These are phyloP conservation scores for Dolichomitus sp. DNA, from an alignment of 2,888 invertebrate species.

Conservation along the genomic window DNA sequence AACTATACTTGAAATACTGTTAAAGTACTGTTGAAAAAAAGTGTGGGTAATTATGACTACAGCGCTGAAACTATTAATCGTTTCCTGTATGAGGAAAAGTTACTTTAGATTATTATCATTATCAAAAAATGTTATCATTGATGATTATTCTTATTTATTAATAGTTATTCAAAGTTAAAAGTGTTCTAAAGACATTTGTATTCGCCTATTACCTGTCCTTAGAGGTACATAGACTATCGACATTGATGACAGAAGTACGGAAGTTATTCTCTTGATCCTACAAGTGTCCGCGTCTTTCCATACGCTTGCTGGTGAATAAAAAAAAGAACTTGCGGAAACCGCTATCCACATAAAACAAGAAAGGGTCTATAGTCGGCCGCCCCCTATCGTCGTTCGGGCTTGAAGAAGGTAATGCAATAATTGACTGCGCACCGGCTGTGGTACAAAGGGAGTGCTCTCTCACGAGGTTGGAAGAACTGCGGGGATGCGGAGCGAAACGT, in stretches of 20 bases:
- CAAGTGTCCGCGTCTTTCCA: conserved; percentile 20
- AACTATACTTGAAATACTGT: no score
- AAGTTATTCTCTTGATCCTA: conserved; percentile 5
- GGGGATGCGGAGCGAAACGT: conserved; percentile 29
- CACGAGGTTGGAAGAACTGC: conserved; percentile 29
- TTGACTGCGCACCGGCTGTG: conserved; percentile 55
- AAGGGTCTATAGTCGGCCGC: neutral
- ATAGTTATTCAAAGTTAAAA: no score
- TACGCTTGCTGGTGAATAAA: neutral
- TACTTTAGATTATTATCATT: no score
- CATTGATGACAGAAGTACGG: neutral
- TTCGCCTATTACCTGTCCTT: no score
- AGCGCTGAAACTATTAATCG: no score
- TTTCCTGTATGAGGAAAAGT: no score
- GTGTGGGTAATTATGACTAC: no score
- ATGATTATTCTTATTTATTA: no score
- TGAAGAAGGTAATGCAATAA: conserved; percentile 66
- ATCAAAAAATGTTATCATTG: no score
- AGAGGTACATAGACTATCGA: neutral
- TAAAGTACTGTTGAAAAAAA: no score
- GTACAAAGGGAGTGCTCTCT: conserved; percentile 36
- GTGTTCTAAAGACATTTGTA: no score
- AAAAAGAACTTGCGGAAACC: conserved; percentile 7
- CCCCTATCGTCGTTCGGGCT: conserved; percentile 41
- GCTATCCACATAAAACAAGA: conserved; percentile 27